Evolutionary conservation across 2,113 vertebrate species (phyloP).

Genomic region (Ammospiza caudacuta): DNA sequence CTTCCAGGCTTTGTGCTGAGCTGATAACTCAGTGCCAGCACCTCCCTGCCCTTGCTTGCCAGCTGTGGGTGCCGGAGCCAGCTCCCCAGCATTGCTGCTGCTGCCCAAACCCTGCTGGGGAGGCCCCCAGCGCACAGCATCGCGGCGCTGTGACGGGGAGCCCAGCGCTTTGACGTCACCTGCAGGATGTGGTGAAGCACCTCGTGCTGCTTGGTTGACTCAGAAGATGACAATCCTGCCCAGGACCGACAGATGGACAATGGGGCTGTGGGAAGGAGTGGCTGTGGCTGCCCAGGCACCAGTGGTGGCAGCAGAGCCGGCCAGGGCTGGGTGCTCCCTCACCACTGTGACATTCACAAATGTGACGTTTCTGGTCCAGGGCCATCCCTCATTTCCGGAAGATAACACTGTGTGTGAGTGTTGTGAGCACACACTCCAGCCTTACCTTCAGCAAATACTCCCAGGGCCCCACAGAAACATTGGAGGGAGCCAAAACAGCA

Average conservation of each 20-base stretch:
- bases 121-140: neutral
- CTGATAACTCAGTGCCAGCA: neutral
- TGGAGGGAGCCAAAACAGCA: neutral
- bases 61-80: neutral
- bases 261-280: neutral
- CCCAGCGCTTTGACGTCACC: neutral
- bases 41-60: neutral
- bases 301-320: neutral
- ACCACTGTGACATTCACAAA: fast-evolving
- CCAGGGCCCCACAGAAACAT: neutral
- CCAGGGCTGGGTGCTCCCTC: neutral
- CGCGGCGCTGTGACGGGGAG: fast-evolving
- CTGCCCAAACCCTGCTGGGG: neutral
- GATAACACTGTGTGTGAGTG: neutral
- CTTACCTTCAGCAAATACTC: constrained; percentile 32
- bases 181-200: constrained; percentile 15
- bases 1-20: neutral
- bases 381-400: neutral
- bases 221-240: neutral
- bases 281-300: fast-evolving
- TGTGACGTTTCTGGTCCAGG: neutral
- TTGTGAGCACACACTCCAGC: neutral
- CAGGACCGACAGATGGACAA: neutral
- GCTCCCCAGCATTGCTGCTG: neutral
- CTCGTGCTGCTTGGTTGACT: constrained; percentile 18